Percentiles rank a stretch among this genome's conserved stretches.
Evolutionary conservation across 1,140 invertebrate genomes (phyloP).

Genomic region (Cydia amplana): DNA sequence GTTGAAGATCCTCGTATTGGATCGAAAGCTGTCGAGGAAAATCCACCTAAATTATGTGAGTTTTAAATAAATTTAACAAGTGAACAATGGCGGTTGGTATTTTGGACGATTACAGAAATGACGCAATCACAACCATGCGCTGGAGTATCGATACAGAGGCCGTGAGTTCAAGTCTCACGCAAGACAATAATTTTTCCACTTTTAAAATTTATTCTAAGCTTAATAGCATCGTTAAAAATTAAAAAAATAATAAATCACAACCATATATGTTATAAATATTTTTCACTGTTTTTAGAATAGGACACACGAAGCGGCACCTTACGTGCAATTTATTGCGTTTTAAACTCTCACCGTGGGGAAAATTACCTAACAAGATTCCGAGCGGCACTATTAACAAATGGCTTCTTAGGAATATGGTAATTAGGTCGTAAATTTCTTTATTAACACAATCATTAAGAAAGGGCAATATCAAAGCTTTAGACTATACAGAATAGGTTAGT

Average conservation of each 20-base stretch:
- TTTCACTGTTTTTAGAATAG: neutral
- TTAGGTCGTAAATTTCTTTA: neutral
- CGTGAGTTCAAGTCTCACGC: no score
- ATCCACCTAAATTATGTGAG: no score
- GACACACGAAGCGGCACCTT: neutral
- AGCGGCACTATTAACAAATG: neutral
- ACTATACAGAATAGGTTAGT: no score
- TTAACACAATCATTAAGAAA: neutral
- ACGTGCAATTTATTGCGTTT: conserved; percentile 17
- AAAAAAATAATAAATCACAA: no score
- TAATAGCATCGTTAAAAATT: no score
- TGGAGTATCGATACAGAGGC: no score
- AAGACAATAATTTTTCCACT: no score
- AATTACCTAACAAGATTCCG: conserved; percentile 8
- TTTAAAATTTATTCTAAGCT: no score
- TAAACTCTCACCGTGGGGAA: conserved; percentile 5
- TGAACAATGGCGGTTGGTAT: no score
- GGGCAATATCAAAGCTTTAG: neutral
- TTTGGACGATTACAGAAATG: neutral
- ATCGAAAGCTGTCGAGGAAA: no score
- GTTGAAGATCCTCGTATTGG: no score
- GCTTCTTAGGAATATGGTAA: neutral
- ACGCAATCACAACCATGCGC: neutral
- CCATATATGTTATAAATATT: neutral
- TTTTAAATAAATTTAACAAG: no score